Conservation (phyloP, 2,888 invertebrate species). For the Apomyelois bistriatella region DNA sequence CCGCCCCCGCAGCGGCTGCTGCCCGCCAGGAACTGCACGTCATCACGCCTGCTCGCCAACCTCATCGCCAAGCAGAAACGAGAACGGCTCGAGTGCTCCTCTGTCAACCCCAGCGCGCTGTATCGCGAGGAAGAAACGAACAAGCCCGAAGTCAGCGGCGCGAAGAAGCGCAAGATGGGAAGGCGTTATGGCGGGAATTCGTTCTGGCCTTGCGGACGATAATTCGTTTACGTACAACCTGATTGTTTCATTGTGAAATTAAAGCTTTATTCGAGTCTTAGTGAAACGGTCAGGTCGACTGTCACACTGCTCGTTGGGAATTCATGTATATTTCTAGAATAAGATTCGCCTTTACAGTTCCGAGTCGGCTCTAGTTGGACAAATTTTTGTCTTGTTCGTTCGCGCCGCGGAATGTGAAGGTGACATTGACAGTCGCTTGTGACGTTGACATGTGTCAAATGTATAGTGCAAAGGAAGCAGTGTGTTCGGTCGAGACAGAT, state of each 20-base stretch:
- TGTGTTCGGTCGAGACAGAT: slow-evolving; percentile 38
- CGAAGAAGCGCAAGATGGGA: slow-evolving; percentile 68
- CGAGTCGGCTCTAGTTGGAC: neutral
- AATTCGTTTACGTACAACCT: slow-evolving; percentile 22
- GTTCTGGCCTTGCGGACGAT: slow-evolving; percentile 74
- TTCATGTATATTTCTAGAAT: slow-evolving; percentile 17
- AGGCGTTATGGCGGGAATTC: slow-evolving; percentile 61
- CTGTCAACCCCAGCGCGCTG: slow-evolving; percentile 37
- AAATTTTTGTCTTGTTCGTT: slow-evolving; percentile 7
- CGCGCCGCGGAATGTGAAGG: slow-evolving; percentile 1
- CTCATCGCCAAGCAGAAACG: slow-evolving; percentile 47
- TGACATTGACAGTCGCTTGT: neutral
- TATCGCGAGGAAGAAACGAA: slow-evolving; percentile 32
- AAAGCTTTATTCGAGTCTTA: slow-evolving; percentile 10
- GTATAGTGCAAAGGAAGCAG: slow-evolving; percentile 23
- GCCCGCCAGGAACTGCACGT: slow-evolving; percentile 52
- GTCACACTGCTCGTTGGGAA: neutral
- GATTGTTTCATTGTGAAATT: neutral
- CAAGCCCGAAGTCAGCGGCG: slow-evolving; percentile 50
- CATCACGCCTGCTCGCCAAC: slow-evolving; percentile 52
- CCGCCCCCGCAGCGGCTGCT: slow-evolving; percentile 29
- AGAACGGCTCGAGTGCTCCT: slow-evolving; percentile 35
- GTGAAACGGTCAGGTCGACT: slow-evolving; percentile 6
- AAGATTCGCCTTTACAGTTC: slow-evolving; percentile 17
- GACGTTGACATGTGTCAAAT: slow-evolving; percentile 4